Percentiles rank a stretch among this genome's conserved stretches.
Conservation (phyloP, 2,888 invertebrate species). For the Plebejus melissa region DNA sequence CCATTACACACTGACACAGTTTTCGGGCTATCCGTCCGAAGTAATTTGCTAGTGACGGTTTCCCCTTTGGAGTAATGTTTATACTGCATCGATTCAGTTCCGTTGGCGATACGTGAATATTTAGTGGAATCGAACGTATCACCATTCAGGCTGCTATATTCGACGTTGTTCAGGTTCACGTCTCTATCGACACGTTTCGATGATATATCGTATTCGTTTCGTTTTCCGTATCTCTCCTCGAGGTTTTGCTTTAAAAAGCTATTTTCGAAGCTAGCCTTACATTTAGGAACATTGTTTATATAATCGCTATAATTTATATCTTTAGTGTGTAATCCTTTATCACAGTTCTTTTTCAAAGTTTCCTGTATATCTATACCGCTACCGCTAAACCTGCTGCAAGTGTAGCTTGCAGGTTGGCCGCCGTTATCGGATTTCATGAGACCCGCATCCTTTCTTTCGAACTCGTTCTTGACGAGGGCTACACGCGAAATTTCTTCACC, state of each 20-base stretch:
- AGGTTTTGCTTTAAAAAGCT: slow-evolving; percentile 71
- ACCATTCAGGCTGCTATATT: slow-evolving; percentile 68
- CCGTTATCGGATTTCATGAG: slow-evolving; percentile 49
- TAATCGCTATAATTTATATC: slow-evolving; percentile 71
- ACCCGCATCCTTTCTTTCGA: slow-evolving; percentile 66
- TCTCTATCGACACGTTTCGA: slow-evolving; percentile 68
- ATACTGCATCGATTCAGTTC: slow-evolving; percentile 73
- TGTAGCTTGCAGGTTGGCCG: slow-evolving; percentile 61
- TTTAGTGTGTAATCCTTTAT: slow-evolving; percentile 74
- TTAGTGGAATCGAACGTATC: slow-evolving; percentile 73
- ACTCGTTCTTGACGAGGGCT: slow-evolving; percentile 67
- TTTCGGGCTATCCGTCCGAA: slow-evolving; percentile 72
- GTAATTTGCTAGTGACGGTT: slow-evolving; percentile 74
- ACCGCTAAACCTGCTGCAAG: slow-evolving; percentile 60
- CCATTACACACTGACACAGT: slow-evolving; percentile 72
- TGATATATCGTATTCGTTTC: slow-evolving; percentile 65
- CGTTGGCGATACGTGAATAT: slow-evolving; percentile 75
- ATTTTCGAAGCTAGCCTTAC: slow-evolving; percentile 74
- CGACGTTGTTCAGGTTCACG: slow-evolving; percentile 66
- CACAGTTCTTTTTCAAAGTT: slow-evolving; percentile 75
- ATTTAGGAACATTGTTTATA: slow-evolving; percentile 76
- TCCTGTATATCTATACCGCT: slow-evolving; percentile 71
- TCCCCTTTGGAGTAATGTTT: slow-evolving; percentile 73
- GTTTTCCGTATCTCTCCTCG: slow-evolving; percentile 69
- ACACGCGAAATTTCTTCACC: slow-evolving; percentile 63